Percentiles rank a stretch among this genome's conserved stretches.
These are phyloP conservation scores for Nannobrachium achirus DNA, from an alignment of 2,113 vertebrate genomes.

Conservation along the genomic window DNA sequence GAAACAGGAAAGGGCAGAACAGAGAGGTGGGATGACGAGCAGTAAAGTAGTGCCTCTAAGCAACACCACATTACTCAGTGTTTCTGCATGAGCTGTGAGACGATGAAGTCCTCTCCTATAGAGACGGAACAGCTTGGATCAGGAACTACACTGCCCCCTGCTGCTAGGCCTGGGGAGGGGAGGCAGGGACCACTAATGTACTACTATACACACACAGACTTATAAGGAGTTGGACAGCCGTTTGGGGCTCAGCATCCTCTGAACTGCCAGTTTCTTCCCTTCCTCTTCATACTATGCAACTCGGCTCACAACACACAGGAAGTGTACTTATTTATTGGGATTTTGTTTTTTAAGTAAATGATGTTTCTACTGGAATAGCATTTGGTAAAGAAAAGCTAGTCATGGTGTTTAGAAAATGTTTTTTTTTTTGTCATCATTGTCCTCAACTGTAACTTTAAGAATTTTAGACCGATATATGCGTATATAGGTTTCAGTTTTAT, in stretches of 20 bases:
- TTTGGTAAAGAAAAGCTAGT: slow-evolving; percentile 62
- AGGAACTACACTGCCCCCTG: neutral
- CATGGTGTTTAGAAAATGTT: slow-evolving; percentile 32
- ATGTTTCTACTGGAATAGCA: slow-evolving; percentile 84
- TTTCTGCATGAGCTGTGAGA: too few relatives aligned
- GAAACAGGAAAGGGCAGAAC: too few relatives aligned
- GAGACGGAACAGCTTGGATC: too few relatives aligned
- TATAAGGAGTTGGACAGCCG: slow-evolving; percentile 22
- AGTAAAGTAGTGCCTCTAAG: too few relatives aligned
- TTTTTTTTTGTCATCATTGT: slow-evolving; percentile 72
- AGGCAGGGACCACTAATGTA: slow-evolving; percentile 31
- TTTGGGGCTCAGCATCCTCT: slow-evolving; percentile 58
- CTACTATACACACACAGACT: slow-evolving; percentile 30
- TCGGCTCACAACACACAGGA: slow-evolving; percentile 82
- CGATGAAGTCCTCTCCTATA: too few relatives aligned
- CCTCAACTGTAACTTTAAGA: slow-evolving; percentile 25
- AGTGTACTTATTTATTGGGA: slow-evolving; percentile 98
- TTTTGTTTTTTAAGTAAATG: slow-evolving; percentile 17
- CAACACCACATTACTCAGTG: too few relatives aligned
- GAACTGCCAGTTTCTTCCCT: slow-evolving; percentile 57
- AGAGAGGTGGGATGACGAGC: too few relatives aligned
- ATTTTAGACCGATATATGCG: slow-evolving; percentile 45
- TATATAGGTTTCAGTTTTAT: slow-evolving; percentile 46
- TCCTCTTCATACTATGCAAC: slow-evolving; percentile 84
- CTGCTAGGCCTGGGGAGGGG: slow-evolving; percentile 35